These are phyloP conservation scores for Decapterus maruadsi DNA, from an alignment of 2,797 vertebrate species.

Conservation along the genomic window DNA sequence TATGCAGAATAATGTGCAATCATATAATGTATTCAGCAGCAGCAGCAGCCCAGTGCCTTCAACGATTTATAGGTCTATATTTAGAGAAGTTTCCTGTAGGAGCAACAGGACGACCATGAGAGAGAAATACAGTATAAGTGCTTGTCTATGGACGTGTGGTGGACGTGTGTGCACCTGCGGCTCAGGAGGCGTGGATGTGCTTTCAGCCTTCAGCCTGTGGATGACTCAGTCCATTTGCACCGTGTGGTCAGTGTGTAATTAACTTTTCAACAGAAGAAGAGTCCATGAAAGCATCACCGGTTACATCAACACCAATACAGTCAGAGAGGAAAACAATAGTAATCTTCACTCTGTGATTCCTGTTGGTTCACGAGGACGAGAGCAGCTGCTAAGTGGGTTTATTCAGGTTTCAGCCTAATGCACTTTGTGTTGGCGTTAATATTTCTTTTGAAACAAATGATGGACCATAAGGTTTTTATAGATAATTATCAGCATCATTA, in stretches of 20 bases:
- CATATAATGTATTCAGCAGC: not conserved
- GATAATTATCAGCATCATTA: too few relatives aligned
- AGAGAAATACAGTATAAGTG: not conserved
- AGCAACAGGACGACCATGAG: not conserved
- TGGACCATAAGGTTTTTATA: too few relatives aligned
- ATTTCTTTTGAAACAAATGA: too few relatives aligned
- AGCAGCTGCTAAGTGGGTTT: too few relatives aligned
- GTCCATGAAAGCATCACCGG: slow-evolving; percentile 6
- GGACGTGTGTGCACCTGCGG: slow-evolving; percentile 5
- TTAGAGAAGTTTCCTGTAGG: slow-evolving; percentile 7
- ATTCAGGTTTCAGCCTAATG: too few relatives aligned
- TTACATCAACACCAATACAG: too few relatives aligned
- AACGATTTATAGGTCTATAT: slow-evolving; percentile 23
- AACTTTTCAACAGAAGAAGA: slow-evolving; percentile 11
- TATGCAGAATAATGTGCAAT: not conserved
- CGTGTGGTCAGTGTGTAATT: slow-evolving; percentile 29
- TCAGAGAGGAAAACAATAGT: too few relatives aligned
- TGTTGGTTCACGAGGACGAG: too few relatives aligned
- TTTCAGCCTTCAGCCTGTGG: slow-evolving; percentile 4
- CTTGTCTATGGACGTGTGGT: not conserved
- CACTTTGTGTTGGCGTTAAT: too few relatives aligned
- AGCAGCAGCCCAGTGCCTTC: slow-evolving; percentile 1
- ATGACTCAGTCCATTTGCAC: slow-evolving; percentile 42
- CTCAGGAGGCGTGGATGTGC: not conserved
- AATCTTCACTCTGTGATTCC: too few relatives aligned